Conservation (phyloP, 2,113 vertebrate genomes). For the Sinocyclocheilus maitianheensis region DNA sequence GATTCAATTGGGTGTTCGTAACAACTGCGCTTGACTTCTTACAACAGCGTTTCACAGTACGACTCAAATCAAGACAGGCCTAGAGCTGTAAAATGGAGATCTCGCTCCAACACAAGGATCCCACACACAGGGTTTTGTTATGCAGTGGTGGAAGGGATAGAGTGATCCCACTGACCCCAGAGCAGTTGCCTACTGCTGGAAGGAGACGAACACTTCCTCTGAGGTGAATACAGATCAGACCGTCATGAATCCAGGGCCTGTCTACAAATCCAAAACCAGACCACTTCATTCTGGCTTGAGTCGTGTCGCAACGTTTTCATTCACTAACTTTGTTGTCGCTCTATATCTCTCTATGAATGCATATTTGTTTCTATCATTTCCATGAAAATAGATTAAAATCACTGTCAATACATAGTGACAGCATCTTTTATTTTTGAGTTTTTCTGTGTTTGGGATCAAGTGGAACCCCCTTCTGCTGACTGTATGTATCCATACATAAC, state of each 20-base stretch:
- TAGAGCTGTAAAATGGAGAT: neutral
- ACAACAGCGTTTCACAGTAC: neutral
- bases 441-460: neutral
- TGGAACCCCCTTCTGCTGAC: neutral
- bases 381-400: neutral
- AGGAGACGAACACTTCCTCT: slow-evolving; percentile 44
- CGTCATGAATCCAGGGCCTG: slow-evolving; percentile 50
- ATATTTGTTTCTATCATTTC: neutral
- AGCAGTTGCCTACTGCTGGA: slow-evolving; percentile 45
- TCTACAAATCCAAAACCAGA: slow-evolving; percentile 48
- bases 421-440: neutral
- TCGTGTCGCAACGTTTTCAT: neutral
- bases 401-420: neutral
- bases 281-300: slow-evolving; percentile 14
- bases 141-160: slow-evolving; percentile 30
- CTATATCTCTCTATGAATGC: neutral
- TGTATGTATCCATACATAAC: neutral
- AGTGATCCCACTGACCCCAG: slow-evolving; percentile 50
- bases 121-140: slow-evolving; percentile 28
- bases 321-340: neutral
- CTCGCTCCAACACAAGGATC: slow-evolving; percentile 4
- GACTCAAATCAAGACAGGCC: slow-evolving; percentile 12
- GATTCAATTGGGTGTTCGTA: neutral
- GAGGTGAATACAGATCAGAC: slow-evolving; percentile 52
- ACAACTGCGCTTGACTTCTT: neutral